Evolutionary conservation across 2,797 vertebrate species (phyloP).

Genomic region (Cottoperca gobio): DNA sequence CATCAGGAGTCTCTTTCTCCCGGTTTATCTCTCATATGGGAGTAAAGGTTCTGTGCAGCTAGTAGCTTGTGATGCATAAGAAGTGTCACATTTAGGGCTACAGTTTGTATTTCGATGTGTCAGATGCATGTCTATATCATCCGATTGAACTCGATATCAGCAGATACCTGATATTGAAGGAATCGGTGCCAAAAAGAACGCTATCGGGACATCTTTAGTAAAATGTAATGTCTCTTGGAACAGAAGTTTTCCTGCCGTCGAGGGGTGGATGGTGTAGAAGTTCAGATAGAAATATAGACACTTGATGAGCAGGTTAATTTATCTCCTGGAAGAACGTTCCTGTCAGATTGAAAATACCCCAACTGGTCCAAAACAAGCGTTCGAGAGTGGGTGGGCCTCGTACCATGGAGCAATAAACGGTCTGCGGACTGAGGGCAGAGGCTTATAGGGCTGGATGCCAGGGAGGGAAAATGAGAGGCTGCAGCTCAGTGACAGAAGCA

Average conservation of each 20-base stretch:
- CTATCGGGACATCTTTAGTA: background rate
- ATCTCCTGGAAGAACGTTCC: constrained; percentile 3
- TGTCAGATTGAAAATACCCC: constrained; percentile 14
- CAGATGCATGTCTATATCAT: background rate
- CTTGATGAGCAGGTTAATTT: constrained; percentile 4
- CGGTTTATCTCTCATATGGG: background rate
- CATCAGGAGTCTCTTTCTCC: background rate
- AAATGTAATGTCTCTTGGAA: background rate
- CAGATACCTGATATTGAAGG: background rate
- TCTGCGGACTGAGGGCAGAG: constrained; percentile 62
- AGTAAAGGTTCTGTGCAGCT: background rate
- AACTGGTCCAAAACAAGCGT: constrained; percentile 34
- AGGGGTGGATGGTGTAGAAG: background rate
- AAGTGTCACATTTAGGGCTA: background rate
- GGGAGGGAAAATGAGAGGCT: constrained; percentile 67
- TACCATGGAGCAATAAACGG: constrained; percentile 43
- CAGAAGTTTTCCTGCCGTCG: background rate
- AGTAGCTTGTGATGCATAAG: background rate
- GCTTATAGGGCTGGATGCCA: constrained; percentile 67
- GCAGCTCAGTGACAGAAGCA: constrained; percentile 71
- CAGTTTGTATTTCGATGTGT: background rate
- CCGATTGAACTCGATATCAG: background rate
- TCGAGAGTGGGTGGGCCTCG: constrained; percentile 56
- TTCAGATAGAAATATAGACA: constrained; percentile 6
- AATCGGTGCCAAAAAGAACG: background rate